A percentile compares a stretch with the other conserved stretches of the same genome.
Evolutionary conservation across 1,140 invertebrate species (phyloP).

Genomic region (Micrasema longulum): DNA sequence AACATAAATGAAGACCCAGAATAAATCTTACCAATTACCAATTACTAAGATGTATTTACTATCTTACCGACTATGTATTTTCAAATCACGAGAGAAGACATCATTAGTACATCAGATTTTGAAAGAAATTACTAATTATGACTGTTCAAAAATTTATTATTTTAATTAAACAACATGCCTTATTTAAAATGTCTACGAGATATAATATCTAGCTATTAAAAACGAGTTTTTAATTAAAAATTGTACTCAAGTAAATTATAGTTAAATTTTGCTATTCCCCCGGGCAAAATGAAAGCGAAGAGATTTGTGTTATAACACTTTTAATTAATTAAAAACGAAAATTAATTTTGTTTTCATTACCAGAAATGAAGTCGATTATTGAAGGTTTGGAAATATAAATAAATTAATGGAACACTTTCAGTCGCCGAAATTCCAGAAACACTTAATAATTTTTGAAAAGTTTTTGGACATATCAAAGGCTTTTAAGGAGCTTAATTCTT

Average conservation of each 20-base stretch:
- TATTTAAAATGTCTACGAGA: no score
- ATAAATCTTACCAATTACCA: no score
- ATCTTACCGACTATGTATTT: no score
- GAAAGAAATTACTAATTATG: no score
- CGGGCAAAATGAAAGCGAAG: background rate
- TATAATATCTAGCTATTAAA: constrained; percentile 1
- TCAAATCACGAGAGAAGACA: no score
- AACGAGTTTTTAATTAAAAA: constrained; percentile 18
- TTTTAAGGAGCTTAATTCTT: constrained; percentile 52
- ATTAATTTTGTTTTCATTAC: constrained; percentile 46
- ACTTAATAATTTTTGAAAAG: constrained; percentile 44
- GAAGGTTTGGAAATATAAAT: constrained; percentile 28
- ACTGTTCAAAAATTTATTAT: no score
- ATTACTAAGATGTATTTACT: no score
- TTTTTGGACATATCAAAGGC: constrained; percentile 55
- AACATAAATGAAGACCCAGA: no score
- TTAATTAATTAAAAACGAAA: constrained; percentile 54
- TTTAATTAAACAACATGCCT: no score
- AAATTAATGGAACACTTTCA: constrained; percentile 33
- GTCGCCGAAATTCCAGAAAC: constrained; percentile 9
- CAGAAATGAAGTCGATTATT: constrained; percentile 32
- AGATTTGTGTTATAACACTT: constrained; percentile 24
- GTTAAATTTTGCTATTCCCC: constrained; percentile 3
- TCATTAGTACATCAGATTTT: no score
- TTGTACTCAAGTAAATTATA: constrained; percentile 25